phyloP scores from a whole-genome alignment of 2,888 invertebrate genomes.

The Bursaphelenchus okinawaensis region DNA sequence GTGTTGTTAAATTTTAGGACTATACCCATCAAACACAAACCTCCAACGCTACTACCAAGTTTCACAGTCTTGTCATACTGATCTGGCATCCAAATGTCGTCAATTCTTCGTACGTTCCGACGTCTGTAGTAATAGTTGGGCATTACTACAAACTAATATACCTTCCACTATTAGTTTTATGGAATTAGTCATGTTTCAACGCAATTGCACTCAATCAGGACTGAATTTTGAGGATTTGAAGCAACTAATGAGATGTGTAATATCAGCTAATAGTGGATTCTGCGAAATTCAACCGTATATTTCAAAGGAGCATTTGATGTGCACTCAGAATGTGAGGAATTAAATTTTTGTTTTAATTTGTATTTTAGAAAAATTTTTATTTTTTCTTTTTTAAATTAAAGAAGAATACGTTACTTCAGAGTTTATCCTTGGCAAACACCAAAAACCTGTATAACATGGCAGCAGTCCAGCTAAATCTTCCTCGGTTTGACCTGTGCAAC shows the following conservation, averaged over 20 bases:
- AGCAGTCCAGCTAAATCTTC: neutral
- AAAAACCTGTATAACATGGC: constrained; percentile 2
- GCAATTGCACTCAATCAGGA: neutral
- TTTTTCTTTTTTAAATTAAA: neutral
- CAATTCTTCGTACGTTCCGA: neutral
- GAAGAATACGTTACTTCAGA: neutral
- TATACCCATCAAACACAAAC: neutral
- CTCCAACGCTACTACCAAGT: neutral
- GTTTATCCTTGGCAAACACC: neutral
- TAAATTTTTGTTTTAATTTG: neutral
- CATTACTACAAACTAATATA: neutral
- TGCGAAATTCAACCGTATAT: neutral
- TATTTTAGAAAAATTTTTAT: neutral
- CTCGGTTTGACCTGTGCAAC: constrained; percentile 5
- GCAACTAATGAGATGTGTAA: neutral
- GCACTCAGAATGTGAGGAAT: neutral
- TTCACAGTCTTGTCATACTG: neutral
- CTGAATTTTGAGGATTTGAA: neutral
- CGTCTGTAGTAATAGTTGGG: neutral
- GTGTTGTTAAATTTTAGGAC: no score
- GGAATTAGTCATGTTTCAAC: neutral
- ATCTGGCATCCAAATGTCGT: neutral
- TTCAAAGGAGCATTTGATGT: neutral
- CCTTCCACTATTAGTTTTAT: neutral
- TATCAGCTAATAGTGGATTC: constrained; percentile 4